Evolutionary conservation across 1,140 invertebrate species (phyloP).

Genomic region (Ostrea denselamellosa): DNA sequence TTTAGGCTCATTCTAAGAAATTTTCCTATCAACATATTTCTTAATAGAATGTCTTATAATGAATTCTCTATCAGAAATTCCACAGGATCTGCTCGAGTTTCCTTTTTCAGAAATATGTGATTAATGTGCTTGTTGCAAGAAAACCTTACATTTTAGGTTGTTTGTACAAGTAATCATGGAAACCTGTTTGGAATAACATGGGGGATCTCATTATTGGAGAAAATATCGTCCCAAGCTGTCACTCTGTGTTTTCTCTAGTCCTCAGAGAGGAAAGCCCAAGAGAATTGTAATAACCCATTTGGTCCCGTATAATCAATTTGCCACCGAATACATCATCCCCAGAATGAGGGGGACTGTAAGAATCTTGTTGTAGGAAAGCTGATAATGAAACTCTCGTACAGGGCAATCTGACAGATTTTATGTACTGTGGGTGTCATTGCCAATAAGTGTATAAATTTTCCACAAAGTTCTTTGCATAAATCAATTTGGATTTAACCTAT

Average conservation of each 20-base stretch:
- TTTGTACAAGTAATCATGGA: neutral
- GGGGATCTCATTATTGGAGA: slow-evolving; percentile 6
- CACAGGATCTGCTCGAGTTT: neutral
- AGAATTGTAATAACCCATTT: slow-evolving; percentile 5
- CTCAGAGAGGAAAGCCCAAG: neutral
- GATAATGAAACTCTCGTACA: slow-evolving; percentile 10
- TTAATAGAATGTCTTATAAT: neutral
- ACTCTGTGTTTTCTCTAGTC: slow-evolving; percentile 1
- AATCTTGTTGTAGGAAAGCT: neutral
- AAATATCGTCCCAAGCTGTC: slow-evolving; percentile 35
- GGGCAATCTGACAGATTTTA: neutral
- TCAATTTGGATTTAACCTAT: neutral
- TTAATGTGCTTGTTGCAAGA: slow-evolving; percentile 10
- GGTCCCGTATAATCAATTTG: slow-evolving; percentile 8
- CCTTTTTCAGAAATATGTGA: neutral
- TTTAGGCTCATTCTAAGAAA: neutral
- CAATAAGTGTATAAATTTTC: slow-evolving; percentile 2
- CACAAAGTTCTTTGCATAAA: neutral
- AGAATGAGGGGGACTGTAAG: slow-evolving; percentile 6
- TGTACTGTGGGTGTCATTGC: neutral
- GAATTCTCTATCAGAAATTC: no score
- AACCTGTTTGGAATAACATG: slow-evolving; percentile 14
- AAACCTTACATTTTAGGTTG: neutral
- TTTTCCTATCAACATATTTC: neutral
- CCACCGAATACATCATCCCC: neutral